A percentile compares a stretch with the other conserved stretches of the same genome.
Conservation (phyloP, 2,888 invertebrate genomes). For the Podotricha telesiphe region DNA sequence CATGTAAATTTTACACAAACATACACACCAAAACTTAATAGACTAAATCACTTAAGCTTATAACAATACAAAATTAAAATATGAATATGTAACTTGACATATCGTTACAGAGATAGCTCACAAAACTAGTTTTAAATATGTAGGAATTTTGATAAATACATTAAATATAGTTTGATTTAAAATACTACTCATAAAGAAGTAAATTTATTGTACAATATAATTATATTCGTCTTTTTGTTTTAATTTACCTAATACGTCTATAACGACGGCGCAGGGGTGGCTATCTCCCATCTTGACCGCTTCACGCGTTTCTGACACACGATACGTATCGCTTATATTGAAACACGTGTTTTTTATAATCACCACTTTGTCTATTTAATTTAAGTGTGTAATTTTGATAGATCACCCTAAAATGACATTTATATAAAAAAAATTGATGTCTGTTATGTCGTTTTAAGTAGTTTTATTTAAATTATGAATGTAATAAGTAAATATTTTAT, state of each 20-base stretch:
- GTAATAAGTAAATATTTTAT: not conserved
- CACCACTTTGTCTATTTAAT: conserved; percentile 58
- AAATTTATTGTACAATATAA: conserved; percentile 1
- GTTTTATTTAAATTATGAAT: not conserved
- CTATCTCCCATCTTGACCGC: conserved; percentile 74
- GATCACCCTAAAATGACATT: conserved; percentile 50
- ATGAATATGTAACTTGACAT: not conserved
- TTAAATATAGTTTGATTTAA: not conserved
- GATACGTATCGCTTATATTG: conserved; percentile 64
- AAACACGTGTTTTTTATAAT: conserved; percentile 74
- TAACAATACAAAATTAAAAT: conserved; percentile 10
- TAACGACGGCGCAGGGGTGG: conserved; percentile 54
- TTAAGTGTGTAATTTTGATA: conserved; percentile 52
- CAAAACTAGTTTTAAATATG: conserved; percentile 3
- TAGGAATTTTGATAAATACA: conserved; percentile 7
- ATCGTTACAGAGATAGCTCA: conserved; percentile 11
- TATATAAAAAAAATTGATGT: conserved; percentile 45
- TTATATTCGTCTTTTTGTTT: conserved; percentile 19
- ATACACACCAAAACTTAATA: not conserved
- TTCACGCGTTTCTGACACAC: conserved; percentile 75
- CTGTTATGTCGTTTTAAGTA: conserved; percentile 11
- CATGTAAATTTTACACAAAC: conserved; percentile 10
- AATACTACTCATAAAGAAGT: not conserved
- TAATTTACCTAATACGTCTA: conserved; percentile 27
- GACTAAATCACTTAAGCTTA: not conserved